Conservation (phyloP, 2,113 vertebrate species). For the Colistium nudipinnis region DNA sequence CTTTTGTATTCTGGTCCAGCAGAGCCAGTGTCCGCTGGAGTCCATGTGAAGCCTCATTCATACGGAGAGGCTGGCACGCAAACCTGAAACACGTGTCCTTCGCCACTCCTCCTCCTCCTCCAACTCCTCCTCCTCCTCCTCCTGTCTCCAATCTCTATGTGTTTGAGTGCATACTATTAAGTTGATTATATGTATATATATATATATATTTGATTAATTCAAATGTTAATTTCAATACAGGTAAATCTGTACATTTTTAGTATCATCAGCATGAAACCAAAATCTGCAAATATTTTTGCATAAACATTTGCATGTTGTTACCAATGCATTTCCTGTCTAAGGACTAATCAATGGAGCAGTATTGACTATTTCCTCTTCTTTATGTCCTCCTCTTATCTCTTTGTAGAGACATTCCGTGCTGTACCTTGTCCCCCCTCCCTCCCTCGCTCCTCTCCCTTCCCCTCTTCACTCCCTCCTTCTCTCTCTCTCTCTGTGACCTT, state of each 20-base stretch:
- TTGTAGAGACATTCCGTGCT: background rate
- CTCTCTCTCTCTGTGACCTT: slow-evolving; percentile 22
- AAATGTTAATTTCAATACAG: too few species aligned
- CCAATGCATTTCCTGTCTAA: too few species aligned
- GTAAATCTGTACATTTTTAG: too few species aligned
- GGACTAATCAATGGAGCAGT: too few species aligned
- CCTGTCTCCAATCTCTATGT: background rate
- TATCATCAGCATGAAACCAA: too few species aligned
- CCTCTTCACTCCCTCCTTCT: background rate
- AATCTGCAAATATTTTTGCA: too few species aligned
- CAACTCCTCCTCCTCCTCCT: background rate
- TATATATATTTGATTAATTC: background rate
- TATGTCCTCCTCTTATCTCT: background rate
- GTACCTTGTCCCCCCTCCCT: background rate
- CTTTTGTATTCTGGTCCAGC: slow-evolving; percentile 28
- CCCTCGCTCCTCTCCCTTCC: too few species aligned
- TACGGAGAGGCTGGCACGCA: slow-evolving; percentile 14
- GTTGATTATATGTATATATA: background rate
- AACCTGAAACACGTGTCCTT: slow-evolving; percentile 3
- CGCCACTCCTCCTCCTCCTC: background rate
- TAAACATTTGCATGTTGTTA: too few species aligned
- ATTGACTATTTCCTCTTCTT: background rate
- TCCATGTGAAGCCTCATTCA: slow-evolving; percentile 54
- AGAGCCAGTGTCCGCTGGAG: slow-evolving; percentile 5
- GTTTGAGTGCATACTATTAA: background rate